phyloP scores from a whole-genome alignment of 2,113 vertebrate species.

The Actenoides lindsayi region DNA sequence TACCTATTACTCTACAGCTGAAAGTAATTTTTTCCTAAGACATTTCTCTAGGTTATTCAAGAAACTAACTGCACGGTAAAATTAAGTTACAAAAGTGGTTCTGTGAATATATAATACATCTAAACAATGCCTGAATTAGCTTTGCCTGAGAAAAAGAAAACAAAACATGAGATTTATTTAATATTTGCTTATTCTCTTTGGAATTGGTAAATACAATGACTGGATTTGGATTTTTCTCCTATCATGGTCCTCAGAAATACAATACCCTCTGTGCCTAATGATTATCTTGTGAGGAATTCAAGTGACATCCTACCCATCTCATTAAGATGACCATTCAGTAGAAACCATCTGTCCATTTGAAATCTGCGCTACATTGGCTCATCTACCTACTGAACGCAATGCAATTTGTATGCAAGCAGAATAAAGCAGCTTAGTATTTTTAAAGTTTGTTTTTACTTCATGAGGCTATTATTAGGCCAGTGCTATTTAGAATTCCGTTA shows the following conservation, averaged over 20 bases:
- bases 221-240: background rate
- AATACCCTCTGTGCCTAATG: background rate
- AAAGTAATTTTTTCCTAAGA: background rate
- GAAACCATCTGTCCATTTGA: slow-evolving; percentile 57
- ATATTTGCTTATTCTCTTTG: background rate
- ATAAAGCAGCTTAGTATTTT: slow-evolving; percentile 64
- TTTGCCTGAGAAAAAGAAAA: background rate
- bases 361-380: slow-evolving; percentile 37
- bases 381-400: slow-evolving; percentile 46
- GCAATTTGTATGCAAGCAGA: slow-evolving; percentile 69
- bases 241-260: background rate
- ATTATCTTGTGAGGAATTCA: slow-evolving; percentile 1
- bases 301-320: slow-evolving; percentile 37
- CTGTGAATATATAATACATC: background rate
- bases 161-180: background rate
- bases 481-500: slow-evolving; percentile 74
- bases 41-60: background rate
- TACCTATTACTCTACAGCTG: background rate
- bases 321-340: slow-evolving; percentile 63
- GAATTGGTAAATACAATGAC: background rate
- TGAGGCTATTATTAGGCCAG: slow-evolving; percentile 67
- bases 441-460: slow-evolving; percentile 52
- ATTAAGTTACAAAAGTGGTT: background rate
- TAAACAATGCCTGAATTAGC: background rate
- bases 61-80: background rate